Evolutionary conservation across 2,113 vertebrate species (phyloP).

Genomic region (Parotia lawesii): DNA sequence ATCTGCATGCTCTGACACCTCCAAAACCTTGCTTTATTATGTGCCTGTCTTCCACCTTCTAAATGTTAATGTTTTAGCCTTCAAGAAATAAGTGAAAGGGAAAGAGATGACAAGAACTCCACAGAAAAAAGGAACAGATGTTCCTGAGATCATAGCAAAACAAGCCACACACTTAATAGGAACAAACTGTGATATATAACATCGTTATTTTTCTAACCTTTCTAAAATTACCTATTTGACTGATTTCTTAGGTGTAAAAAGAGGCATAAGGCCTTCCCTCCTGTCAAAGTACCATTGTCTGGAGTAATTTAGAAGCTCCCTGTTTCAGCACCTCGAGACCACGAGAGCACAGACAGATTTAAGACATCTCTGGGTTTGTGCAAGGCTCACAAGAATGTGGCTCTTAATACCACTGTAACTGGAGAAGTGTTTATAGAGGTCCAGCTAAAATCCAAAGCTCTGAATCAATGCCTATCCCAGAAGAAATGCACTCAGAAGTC

Average conservation of each 20-base stretch:
- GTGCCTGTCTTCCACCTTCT: not conserved
- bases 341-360: not conserved
- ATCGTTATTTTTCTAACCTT: constrained; percentile 10
- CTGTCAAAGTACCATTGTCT: not conserved
- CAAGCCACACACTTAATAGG: not conserved
- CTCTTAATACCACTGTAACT: not conserved
- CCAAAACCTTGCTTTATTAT: not conserved
- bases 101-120: not conserved
- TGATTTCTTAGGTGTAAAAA: constrained; percentile 54
- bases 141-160: constrained; percentile 28
- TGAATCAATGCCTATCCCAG: not conserved
- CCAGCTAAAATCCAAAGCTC: not conserved
- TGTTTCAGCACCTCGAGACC: not conserved
- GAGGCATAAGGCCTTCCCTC: not conserved
- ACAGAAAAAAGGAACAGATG: constrained; percentile 13
- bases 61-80: not conserved
- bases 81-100: not conserved
- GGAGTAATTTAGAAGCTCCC: not conserved
- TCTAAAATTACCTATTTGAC: constrained; percentile 42
- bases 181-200: not conserved
- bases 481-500: not conserved
- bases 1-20: not conserved
- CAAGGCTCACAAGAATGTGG: not conserved
- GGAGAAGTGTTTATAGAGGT: not conserved
- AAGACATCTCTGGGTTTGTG: not conserved